phyloP scores from a whole-genome alignment of 2,797 vertebrate genomes.

The Tragelaphus eurycerus region DNA sequence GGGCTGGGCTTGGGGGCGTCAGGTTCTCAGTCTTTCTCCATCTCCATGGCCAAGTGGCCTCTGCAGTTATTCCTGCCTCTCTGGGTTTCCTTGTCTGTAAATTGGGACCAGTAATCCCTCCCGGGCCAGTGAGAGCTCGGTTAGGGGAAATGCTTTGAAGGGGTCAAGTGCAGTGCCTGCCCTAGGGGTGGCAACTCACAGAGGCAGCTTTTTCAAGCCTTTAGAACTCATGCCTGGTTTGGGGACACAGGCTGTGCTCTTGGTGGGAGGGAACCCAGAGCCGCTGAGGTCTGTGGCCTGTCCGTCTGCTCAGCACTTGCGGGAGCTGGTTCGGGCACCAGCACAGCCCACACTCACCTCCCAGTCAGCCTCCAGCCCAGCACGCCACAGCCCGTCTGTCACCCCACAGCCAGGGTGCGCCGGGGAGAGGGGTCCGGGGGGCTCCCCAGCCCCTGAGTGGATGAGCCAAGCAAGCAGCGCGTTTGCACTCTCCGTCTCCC shows the following conservation, averaged over 20 bases:
- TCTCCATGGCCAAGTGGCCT: background rate
- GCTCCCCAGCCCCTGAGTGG: background rate
- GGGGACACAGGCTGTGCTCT: background rate
- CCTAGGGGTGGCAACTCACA: background rate
- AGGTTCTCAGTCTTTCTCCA: background rate
- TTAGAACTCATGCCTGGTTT: background rate
- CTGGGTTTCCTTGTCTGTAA: background rate
- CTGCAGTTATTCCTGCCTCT: background rate
- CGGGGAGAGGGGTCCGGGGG: background rate
- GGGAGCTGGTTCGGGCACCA: background rate
- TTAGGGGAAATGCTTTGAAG: background rate
- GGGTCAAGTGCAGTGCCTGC: background rate
- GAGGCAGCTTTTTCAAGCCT: background rate
- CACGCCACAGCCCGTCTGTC: accelerated
- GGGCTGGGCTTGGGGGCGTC: background rate
- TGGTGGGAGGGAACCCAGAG: too few relatives aligned
- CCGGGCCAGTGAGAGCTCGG: accelerated
- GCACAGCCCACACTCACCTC: accelerated
- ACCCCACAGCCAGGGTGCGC: background rate
- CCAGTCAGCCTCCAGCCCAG: background rate
- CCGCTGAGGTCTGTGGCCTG: background rate
- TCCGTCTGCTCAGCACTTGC: background rate
- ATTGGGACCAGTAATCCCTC: background rate
- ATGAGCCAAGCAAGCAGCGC: background rate
- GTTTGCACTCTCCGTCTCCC: background rate